These are phyloP conservation scores for Drosophila incognita DNA, from an alignment of 2,888 invertebrate species.

Conservation along the genomic window DNA sequence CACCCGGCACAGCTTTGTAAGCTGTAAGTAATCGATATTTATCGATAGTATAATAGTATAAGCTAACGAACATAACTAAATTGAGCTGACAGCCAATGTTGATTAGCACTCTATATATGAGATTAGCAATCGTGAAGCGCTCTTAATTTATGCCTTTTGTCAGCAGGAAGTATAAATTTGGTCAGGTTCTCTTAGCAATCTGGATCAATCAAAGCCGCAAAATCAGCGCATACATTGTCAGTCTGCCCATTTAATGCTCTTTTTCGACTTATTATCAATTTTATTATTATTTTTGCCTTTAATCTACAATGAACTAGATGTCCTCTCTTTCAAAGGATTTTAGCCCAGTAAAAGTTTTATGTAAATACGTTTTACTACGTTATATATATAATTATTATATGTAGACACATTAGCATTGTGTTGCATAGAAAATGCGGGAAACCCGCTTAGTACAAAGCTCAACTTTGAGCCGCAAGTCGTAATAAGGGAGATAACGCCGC, in stretches of 20 bases:
- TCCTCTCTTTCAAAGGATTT: neutral
- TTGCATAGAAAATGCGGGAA: conserved; percentile 27
- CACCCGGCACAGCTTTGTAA: too few species aligned
- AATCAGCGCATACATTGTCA: neutral
- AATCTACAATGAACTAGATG: neutral
- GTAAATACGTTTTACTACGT: neutral
- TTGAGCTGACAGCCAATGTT: neutral
- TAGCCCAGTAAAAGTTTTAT: neutral
- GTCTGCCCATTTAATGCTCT: neutral
- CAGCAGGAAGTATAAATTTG: neutral
- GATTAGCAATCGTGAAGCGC: neutral
- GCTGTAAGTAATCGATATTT: neutral
- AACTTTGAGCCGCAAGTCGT: neutral
- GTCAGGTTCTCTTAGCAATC: neutral
- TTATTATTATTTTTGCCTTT: too few species aligned
- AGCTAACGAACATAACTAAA: neutral
- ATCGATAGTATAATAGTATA: neutral
- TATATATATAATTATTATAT: neutral
- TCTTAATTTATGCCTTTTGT: neutral
- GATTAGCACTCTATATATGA: neutral
- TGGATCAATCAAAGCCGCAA: neutral
- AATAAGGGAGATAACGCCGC: conserved; percentile 25
- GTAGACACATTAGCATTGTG: neutral
- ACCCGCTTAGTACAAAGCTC: conserved; percentile 43
- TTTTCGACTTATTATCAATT: neutral